These are phyloP conservation scores for Aporophyla nigra DNA, from an alignment of 2,888 invertebrate genomes.

Conservation along the genomic window DNA sequence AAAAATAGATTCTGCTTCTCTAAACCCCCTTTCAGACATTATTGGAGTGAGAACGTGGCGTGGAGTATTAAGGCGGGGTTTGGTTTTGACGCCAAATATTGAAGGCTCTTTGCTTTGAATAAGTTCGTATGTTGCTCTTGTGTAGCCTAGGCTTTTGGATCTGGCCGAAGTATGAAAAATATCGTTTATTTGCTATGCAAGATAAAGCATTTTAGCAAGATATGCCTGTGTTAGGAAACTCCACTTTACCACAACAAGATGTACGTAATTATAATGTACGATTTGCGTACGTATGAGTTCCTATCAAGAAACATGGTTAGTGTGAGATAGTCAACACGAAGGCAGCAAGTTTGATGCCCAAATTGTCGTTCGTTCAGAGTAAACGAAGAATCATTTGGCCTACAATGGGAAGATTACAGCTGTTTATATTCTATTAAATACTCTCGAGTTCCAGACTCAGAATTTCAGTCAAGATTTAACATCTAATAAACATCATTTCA, in stretches of 20 bases:
- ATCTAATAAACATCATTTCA: background rate
- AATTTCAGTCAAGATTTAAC: background rate
- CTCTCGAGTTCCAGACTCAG: background rate
- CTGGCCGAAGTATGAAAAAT: too few species aligned
- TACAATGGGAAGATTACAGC: background rate
- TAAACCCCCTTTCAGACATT: constrained; percentile 41
- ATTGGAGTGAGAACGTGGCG: constrained; percentile 36
- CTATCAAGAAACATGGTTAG: too few species aligned
- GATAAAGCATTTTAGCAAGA: too few species aligned
- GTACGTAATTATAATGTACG: too few species aligned
- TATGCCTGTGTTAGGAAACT: too few species aligned
- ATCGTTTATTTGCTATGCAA: too few species aligned
- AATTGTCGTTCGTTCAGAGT: background rate
- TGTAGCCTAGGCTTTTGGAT: background rate
- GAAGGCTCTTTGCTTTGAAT: constrained; percentile 35
- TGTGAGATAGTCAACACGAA: background rate
- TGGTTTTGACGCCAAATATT: constrained; percentile 31
- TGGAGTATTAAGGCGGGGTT: constrained; percentile 29
- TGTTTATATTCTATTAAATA: too few species aligned
- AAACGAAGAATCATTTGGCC: background rate
- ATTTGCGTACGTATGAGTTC: background rate
- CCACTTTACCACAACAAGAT: too few species aligned
- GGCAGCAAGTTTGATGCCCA: background rate
- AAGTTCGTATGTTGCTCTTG: constrained; percentile 6
- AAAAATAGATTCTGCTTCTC: constrained; percentile 14